A percentile compares a stretch with the other conserved stretches of the same genome.
These are phyloP conservation scores for Podarcis lilfordi DNA, from an alignment of 2,797 vertebrate species.

Conservation along the genomic window DNA sequence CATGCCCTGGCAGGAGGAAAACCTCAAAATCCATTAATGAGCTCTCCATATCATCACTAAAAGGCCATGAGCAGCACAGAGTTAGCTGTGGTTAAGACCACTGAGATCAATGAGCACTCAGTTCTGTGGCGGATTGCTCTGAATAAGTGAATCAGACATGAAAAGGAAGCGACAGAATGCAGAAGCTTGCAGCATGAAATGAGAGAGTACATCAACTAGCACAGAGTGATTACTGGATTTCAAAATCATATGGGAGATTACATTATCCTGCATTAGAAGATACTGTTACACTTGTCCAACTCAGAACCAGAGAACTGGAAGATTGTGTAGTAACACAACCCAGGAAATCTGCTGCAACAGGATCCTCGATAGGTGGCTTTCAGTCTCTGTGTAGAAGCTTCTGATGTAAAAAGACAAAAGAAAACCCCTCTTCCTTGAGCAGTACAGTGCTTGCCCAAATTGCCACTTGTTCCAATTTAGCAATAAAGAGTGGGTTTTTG, in stretches of 20 bases:
- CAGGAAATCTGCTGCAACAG: too few species aligned
- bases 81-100: neutral
- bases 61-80: neutral
- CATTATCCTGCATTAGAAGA: neutral
- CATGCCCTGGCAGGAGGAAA: neutral
- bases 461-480: too few species aligned
- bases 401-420: too few species aligned
- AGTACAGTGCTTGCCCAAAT: too few species aligned
- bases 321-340: neutral
- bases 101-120: neutral
- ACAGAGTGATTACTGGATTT: neutral
- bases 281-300: neutral
- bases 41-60: neutral
- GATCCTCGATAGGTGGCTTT: too few species aligned
- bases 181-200: neutral
- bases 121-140: neutral
- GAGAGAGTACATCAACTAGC: neutral
- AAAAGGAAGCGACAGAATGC: neutral
- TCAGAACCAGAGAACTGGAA: neutral
- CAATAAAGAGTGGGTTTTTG: too few species aligned
- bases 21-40: neutral
- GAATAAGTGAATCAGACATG: neutral
- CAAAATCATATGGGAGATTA: neutral
- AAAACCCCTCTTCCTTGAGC: too few species aligned
- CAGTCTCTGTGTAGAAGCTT: too few species aligned